These are phyloP conservation scores for Percopsis omiscomaycus DNA, from an alignment of 2,797 vertebrate genomes.

Conservation along the genomic window DNA sequence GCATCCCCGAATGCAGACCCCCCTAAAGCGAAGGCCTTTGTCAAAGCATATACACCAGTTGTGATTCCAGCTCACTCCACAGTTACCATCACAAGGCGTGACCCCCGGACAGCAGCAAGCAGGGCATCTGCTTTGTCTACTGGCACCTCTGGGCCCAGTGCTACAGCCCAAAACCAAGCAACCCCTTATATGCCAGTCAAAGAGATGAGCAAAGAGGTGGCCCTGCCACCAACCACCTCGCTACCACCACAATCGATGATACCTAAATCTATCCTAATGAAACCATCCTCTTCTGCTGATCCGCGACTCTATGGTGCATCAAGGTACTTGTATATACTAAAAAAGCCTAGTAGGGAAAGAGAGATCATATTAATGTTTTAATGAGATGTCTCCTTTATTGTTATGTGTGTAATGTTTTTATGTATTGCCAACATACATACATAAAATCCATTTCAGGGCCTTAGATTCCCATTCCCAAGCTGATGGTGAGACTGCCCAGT, in stretches of 20 bases:
- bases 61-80: constrained; percentile 77
- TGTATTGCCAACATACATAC: constrained; percentile 35
- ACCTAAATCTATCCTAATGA: constrained; percentile 91
- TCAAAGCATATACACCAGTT: constrained; percentile 67
- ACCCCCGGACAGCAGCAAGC: constrained; percentile 85
- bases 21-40: constrained; percentile 42
- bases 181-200: constrained; percentile 40
- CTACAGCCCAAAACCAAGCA: constrained; percentile 37
- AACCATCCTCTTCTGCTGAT: constrained; percentile 82
- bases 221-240: constrained; percentile 50
- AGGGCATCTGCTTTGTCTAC: constrained; percentile 48
- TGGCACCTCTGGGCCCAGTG: constrained; percentile 19
- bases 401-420: constrained; percentile 20
- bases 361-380: neutral
- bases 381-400: neutral
- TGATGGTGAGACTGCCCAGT: constrained; percentile 83
- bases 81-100: constrained; percentile 85
- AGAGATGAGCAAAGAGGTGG: constrained; percentile 53
- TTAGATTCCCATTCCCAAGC: constrained; percentile 75
- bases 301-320: constrained; percentile 77
- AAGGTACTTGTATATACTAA: constrained; percentile 74
- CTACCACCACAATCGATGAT: constrained; percentile 54
- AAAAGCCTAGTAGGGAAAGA: neutral
- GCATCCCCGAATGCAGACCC: constrained; percentile 69
- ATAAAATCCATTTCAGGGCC: constrained; percentile 70